phyloP scores from a whole-genome alignment of 2,797 vertebrate genomes.

The Micropoecilia bifurca region DNA sequence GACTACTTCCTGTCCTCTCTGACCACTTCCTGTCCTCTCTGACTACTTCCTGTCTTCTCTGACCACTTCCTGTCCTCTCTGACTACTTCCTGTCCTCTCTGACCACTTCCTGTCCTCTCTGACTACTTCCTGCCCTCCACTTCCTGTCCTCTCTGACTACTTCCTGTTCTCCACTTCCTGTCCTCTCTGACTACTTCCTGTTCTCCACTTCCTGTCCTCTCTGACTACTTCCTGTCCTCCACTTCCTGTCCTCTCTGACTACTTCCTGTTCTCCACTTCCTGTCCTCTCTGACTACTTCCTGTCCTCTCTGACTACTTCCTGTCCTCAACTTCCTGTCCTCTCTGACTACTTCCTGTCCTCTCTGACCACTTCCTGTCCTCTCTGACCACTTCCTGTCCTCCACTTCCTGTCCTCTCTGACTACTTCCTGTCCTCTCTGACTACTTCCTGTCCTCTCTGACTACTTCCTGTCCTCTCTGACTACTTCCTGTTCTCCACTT shows the following conservation, averaged over 20 bases:
- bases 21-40: no score
- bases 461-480: conserved; percentile 47
- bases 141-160: conserved; percentile 26
- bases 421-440: conserved; percentile 32
- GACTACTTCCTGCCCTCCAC: conserved; percentile 64
- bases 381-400: conserved; percentile 31
- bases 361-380: conserved; percentile 35
- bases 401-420: conserved; percentile 55
- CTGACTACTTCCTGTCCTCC: conserved; percentile 47
- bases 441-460: conserved; percentile 62
- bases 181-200: conserved; percentile 25
- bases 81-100: no score
- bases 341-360: conserved; percentile 25
- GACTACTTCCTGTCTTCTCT: no score
- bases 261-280: conserved; percentile 57
- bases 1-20: no score
- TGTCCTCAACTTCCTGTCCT: conserved; percentile 57
- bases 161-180: conserved; percentile 56
- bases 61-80: no score
- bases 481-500: conserved; percentile 64
- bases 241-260: conserved; percentile 58
- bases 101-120: conserved; percentile 35
- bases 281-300: conserved; percentile 24
- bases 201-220: no score
- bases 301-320: conserved; percentile 35